phyloP scores from a whole-genome alignment of 1,140 invertebrate genomes.

The Bombus terrestris region DNA sequence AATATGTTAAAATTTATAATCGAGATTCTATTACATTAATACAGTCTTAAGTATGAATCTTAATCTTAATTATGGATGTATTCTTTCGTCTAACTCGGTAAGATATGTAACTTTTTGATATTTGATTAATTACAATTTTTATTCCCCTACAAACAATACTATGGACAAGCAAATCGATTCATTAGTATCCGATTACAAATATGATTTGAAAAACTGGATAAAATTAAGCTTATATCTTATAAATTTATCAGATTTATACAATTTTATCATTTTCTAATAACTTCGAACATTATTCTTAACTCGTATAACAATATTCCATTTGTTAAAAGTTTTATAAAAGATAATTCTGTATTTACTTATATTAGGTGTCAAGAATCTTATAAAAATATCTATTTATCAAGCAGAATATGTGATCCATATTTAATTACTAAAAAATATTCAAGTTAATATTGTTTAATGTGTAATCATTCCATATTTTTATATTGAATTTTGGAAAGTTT shows the following conservation, averaged over 20 bases:
- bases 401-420: not conserved
- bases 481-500: not conserved
- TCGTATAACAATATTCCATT: not conserved
- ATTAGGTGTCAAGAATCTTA: not conserved
- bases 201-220: not conserved
- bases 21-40: not conserved
- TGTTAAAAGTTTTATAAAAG: not conserved
- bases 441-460: not conserved
- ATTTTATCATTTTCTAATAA: not conserved
- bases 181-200: not conserved
- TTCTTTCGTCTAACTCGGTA: not conserved
- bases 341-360: not conserved
- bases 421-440: not conserved
- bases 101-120: not conserved
- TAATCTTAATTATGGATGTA: not conserved
- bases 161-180: not conserved
- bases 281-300: not conserved
- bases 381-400: not conserved
- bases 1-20: constrained; percentile 30
- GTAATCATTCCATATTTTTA: not conserved
- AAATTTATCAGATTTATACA: not conserved
- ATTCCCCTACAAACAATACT: not conserved
- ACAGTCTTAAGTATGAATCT: not conserved
- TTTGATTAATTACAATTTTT: constrained; percentile 10
- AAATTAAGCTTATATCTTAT: not conserved